Conservation (phyloP, 2,113 vertebrate genomes). For the Pollimyrus isidori region DNA sequence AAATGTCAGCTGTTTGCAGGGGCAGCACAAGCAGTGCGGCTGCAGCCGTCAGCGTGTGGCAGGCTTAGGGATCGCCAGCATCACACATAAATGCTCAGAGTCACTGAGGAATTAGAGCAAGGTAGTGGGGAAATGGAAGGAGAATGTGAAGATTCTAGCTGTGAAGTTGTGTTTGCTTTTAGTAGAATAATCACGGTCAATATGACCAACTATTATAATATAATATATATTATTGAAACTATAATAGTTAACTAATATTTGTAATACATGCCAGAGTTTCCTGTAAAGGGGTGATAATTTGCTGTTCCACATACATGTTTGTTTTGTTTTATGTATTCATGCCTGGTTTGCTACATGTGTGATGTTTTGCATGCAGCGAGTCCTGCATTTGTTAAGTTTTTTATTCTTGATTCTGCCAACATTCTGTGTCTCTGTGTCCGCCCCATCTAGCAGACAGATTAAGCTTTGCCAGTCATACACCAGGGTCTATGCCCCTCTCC, state of each 20-base stretch:
- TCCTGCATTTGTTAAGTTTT: neutral
- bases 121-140: neutral
- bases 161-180: neutral
- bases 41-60: neutral
- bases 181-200: neutral
- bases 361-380: neutral
- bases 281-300: neutral
- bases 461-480: neutral
- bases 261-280: neutral
- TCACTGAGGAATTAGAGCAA: neutral
- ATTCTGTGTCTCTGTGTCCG: slow-evolving; percentile 27
- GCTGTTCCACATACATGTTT: neutral
- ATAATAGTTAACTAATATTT: neutral
- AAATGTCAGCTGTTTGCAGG: neutral
- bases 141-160: neutral
- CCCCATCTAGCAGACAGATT: neutral
- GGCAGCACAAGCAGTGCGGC: neutral
- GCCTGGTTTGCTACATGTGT: neutral
- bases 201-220: neutral
- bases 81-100: neutral
- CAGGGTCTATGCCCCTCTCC: neutral
- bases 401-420: slow-evolving; percentile 2
- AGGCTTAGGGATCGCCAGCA: neutral
- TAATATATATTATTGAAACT: too few relatives aligned
- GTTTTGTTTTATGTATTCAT: neutral